Conservation (phyloP, 1,140 invertebrate species). For the Condylostylus longicornis region DNA sequence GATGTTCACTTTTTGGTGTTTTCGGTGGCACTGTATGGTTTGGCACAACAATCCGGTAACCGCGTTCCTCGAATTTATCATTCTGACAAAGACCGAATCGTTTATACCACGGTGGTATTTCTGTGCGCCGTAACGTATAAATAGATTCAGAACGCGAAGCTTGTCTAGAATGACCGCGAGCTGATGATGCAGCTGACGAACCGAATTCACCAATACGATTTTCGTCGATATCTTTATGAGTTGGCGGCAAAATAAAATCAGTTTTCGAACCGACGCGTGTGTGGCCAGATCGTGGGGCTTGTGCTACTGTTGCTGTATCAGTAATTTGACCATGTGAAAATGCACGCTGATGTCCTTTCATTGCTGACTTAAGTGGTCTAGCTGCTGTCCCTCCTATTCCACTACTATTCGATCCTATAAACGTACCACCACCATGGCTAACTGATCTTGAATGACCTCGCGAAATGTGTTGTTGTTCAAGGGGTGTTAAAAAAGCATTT, state of each 20-base stretch:
- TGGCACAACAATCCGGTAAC: constrained; percentile 57
- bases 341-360: constrained; percentile 60
- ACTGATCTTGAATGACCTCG: constrained; percentile 58
- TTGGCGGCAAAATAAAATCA: constrained; percentile 71
- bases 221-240: constrained; percentile 45
- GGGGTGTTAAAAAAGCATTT: too few relatives aligned
- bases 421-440: constrained; percentile 57
- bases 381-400: constrained; percentile 34
- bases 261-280: constrained; percentile 68
- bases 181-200: constrained; percentile 35
- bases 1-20: constrained; percentile 60
- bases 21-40: constrained; percentile 68
- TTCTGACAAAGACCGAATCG: constrained; percentile 43
- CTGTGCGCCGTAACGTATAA: constrained; percentile 64
- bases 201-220: constrained; percentile 30
- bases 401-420: too few relatives aligned
- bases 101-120: constrained; percentile 50
- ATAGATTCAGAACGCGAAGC: constrained; percentile 68
- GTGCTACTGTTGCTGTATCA: constrained; percentile 36
- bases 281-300: constrained; percentile 42
- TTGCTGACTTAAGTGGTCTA: constrained; percentile 48
- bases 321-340: constrained; percentile 73
- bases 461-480: constrained; percentile 14
- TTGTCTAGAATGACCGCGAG: constrained; percentile 45
- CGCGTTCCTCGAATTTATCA: constrained; percentile 47